phyloP scores from a whole-genome alignment of 2,113 vertebrate species.

The Damaliscus lunatus region DNA sequence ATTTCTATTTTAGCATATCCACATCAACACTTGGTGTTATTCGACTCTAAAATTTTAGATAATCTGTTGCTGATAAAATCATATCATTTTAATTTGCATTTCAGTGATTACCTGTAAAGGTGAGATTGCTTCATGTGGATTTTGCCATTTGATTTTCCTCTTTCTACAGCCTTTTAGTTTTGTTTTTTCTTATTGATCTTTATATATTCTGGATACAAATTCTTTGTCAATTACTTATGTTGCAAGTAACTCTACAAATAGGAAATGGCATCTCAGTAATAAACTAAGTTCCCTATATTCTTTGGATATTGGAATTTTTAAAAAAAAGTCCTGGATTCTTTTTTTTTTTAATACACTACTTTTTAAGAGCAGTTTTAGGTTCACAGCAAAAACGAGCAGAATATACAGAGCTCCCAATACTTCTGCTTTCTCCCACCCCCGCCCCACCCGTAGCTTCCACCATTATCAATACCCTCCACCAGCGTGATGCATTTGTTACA shows the following conservation, averaged over 20 bases:
- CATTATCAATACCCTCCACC: too few species aligned
- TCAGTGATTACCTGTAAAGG: not conserved
- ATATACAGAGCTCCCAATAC: not conserved
- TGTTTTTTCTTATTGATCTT: not conserved
- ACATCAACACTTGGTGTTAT: not conserved
- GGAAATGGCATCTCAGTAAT: not conserved
- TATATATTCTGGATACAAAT: not conserved
- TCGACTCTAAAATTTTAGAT: not conserved
- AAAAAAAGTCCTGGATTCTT: not conserved
- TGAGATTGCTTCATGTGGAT: not conserved
- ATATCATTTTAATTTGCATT: not conserved
- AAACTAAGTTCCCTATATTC: not conserved
- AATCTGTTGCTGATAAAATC: not conserved
- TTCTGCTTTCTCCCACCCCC: not conserved
- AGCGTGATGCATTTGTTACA: not conserved
- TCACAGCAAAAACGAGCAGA: not conserved
- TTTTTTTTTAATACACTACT: not conserved
- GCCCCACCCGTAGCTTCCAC: not conserved
- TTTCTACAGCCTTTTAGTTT: not conserved
- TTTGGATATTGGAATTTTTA: not conserved
- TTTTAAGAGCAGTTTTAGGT: not conserved
- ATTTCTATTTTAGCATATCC: not conserved
- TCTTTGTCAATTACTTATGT: not conserved
- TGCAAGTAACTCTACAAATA: not conserved
- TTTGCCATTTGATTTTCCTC: not conserved